Evolutionary conservation across 2,888 invertebrate species (phyloP).

Genomic region (Onthophagus sagittarius): DNA sequence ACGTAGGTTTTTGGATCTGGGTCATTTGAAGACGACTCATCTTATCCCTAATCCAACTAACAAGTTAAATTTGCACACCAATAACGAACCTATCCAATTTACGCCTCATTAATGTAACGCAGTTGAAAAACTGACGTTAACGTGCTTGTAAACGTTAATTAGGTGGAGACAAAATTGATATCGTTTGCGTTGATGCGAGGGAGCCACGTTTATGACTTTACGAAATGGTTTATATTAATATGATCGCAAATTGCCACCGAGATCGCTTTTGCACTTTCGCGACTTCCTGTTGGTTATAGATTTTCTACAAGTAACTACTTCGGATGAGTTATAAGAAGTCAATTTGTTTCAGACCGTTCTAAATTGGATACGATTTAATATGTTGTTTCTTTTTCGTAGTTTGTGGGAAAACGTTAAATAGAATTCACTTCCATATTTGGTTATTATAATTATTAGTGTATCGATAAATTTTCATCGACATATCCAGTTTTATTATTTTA

Average conservation of each 20-base stretch:
- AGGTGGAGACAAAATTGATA: background rate
- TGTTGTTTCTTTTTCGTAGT: background rate
- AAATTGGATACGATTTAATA: background rate
- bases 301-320: background rate
- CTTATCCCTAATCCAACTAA: no score
- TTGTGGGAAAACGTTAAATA: background rate
- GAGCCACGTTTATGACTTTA: background rate
- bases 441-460: no score
- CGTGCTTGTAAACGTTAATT: background rate
- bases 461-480: no score
- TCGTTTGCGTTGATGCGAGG: background rate
- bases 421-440: no score
- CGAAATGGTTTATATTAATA: background rate
- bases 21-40: conserved; percentile 26
- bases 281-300: background rate
- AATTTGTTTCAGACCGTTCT: background rate
- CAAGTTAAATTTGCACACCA: background rate
- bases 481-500: no score
- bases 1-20: conserved; percentile 38
- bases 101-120: background rate
- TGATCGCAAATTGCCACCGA: background rate
- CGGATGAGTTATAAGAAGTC: background rate
- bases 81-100: background rate
- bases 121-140: background rate
- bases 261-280: background rate